Evolutionary conservation across 2,113 vertebrate genomes (phyloP).

Genomic region (Apistogramma diplotaenia): DNA sequence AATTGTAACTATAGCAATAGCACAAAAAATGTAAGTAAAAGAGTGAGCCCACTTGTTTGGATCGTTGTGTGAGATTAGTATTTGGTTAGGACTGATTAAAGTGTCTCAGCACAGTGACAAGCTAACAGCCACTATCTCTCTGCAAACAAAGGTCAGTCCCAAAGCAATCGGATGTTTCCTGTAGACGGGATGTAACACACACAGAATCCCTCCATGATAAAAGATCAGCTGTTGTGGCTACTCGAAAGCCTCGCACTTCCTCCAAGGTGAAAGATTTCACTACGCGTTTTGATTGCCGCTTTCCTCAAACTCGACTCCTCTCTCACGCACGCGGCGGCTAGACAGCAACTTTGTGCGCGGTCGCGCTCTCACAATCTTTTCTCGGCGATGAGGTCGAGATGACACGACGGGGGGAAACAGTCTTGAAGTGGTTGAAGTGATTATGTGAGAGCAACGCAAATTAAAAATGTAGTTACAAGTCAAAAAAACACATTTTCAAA

Average conservation of each 20-base stretch:
- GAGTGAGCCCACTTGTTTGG: neutral
- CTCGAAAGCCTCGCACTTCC: neutral
- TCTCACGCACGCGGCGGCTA: neutral
- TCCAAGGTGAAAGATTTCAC: neutral
- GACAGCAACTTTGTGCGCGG: neutral
- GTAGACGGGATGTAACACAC: conserved; percentile 62
- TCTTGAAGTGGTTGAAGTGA: neutral
- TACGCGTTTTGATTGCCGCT: neutral
- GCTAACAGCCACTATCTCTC: neutral
- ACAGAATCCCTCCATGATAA: neutral
- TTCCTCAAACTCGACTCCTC: neutral
- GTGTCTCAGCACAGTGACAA: neutral
- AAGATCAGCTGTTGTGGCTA: neutral
- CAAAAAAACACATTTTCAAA: neutral
- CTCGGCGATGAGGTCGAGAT: neutral
- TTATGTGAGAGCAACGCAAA: neutral
- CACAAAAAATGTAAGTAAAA: neutral
- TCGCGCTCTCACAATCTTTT: neutral
- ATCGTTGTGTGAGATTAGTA: neutral
- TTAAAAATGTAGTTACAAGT: neutral
- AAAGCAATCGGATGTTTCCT: neutral
- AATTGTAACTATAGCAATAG: neutral
- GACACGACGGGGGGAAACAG: neutral
- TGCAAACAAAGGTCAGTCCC: neutral
- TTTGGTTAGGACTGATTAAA: neutral